Base-by-base conservation (phyloP, 2,113 vertebrate species). In the Neodontobutis hainanensis region DNA sequence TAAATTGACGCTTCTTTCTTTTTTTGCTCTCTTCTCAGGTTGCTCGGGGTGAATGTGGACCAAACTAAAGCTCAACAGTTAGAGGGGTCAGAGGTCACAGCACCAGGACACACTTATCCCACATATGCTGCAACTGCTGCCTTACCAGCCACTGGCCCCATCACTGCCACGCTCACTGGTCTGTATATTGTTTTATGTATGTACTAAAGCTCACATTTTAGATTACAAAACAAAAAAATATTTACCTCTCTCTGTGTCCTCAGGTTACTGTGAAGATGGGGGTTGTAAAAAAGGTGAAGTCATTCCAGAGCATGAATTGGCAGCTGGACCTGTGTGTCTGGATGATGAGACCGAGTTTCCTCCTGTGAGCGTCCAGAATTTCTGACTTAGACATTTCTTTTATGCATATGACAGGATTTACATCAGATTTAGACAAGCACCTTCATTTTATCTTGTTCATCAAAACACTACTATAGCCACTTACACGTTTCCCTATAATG, bases 341-440 rank as follows among this genome's bases (percentile, higher is more conserved):
- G 97, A 98, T 0, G 97, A 99, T 0, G 96, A 98, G 90, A 95
- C 93, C 49, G 96, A 98, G 82, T 98, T 98, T 55, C 97, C 97
- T 82, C 97, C 97, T 90, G 96, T 99, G 95, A 99, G 96, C 95
- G 97, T 93, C 82, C 87, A 84, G 90, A 82, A 89, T 75, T 89
- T 92, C 56, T 96, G 92, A 93, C 66, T 57, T 62, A 65, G 61
- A 57, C 65, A 69, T 27, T 27, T 47, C 45, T 58, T 27, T 36
- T 6, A 45, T 42, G 16, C 5, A 35, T 45, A 36, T 34, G 36
- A 32, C 15, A 11, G 57, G 47, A 16, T 3, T 11, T 15, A 19
- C 7, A 49, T 34, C 16, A 36, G 43, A 42, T 27, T 27, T 2
- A 27, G 2, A 27, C 19, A 27, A 27, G 19, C 19, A 27, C 19